Percentiles rank a stretch among this genome's conserved stretches.
These are phyloP conservation scores for Chrosomus eos DNA, from an alignment of 2,797 vertebrate species.

Conservation along the genomic window DNA sequence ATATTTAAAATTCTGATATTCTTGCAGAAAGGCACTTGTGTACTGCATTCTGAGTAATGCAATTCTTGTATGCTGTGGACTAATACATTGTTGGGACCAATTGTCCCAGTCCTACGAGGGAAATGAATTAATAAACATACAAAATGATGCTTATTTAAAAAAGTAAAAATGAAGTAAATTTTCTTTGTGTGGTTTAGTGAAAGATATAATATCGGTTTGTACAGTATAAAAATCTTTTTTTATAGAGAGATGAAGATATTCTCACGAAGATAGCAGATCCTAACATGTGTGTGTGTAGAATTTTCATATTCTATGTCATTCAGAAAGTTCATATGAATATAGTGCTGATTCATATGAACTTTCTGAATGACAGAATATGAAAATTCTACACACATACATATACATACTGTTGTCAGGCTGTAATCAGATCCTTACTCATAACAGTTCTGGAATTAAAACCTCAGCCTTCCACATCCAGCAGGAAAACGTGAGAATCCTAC, in stretches of 20 bases:
- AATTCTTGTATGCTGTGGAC: too few relatives aligned
- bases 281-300: not conserved
- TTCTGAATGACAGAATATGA: too few relatives aligned
- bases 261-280: not conserved
- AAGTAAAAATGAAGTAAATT: not conserved
- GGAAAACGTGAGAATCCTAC: not conserved
- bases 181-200: not conserved
- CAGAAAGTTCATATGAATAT: slow-evolving; percentile 66
- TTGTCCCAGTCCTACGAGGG: not conserved
- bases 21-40: not conserved
- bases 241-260: not conserved
- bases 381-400: too few relatives aligned
- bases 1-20: not conserved
- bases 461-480: slow-evolving; percentile 60
- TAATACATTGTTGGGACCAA: not conserved
- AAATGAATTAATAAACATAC: not conserved
- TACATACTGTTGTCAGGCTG: slow-evolving; percentile 66
- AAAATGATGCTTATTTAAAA: not conserved
- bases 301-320: slow-evolving; percentile 9
- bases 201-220: not conserved
- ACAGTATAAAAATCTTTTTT: not conserved
- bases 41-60: not conserved
- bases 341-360: too few relatives aligned
- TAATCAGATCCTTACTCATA: slow-evolving; percentile 70
- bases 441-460: slow-evolving; percentile 57